phyloP scores from a whole-genome alignment of 2,888 invertebrate genomes.

The Watsonalla binaria region DNA sequence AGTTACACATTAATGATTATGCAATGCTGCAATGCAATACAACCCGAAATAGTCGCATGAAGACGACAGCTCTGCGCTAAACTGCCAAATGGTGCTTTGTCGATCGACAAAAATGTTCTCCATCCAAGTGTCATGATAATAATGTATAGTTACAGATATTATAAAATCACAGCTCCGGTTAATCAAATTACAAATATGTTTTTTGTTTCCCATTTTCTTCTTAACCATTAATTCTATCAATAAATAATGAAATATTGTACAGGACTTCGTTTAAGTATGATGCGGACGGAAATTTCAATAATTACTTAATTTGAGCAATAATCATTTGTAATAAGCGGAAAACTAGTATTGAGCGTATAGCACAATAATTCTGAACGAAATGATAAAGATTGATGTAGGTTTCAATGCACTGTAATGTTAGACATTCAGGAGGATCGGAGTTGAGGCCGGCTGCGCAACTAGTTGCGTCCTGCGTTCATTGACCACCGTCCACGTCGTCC shows the following conservation, averaged over 20 bases:
- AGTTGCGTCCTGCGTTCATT: constrained; percentile 4
- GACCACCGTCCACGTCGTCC: constrained; percentile 48
- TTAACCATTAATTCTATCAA: constrained; percentile 68
- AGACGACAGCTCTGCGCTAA: no score
- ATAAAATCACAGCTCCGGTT: constrained; percentile 79
- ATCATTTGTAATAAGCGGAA: no score
- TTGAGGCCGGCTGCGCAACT: neutral
- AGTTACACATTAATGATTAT: no score
- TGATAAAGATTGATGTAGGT: no score
- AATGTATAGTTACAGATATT: constrained; percentile 61
- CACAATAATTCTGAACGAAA: no score
- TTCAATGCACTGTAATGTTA: no score
- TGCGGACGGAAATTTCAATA: constrained; percentile 39
- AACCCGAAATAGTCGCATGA: no score
- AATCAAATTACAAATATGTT: constrained; percentile 71
- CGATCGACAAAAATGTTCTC: neutral
- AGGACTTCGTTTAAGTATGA: constrained; percentile 59
- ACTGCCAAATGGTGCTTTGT: constrained; percentile 1
- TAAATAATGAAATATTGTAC: constrained; percentile 76
- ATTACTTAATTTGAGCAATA: constrained; percentile 4
- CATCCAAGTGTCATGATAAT: constrained; percentile 8
- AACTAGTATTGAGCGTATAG: no score
- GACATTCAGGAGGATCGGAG: neutral
- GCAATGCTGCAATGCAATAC: no score
- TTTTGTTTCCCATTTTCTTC: constrained; percentile 66